Evolutionary conservation across 2,797 vertebrate genomes (phyloP).

Genomic region (Echeneis naucrates): DNA sequence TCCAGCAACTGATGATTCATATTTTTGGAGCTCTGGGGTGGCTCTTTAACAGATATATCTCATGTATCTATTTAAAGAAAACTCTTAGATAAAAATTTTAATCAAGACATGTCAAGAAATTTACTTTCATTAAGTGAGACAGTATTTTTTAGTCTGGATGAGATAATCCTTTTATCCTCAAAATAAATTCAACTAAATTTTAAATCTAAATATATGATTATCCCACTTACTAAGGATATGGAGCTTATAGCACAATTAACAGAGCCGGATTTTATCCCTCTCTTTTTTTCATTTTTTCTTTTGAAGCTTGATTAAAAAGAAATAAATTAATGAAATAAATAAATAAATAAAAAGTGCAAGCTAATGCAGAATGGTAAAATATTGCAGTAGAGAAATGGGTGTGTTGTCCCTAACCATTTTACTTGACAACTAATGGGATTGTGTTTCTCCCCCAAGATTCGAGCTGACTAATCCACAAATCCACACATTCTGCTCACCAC

Average conservation of each 20-base stretch:
- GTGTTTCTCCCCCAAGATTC: too few relatives aligned
- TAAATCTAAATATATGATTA: conserved; percentile 42
- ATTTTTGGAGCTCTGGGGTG: conserved; percentile 12
- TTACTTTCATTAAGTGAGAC: conserved; percentile 21
- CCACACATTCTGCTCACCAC: not conserved
- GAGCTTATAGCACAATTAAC: conserved; percentile 41
- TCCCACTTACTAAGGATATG: conserved; percentile 24
- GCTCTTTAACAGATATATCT: conserved; percentile 13
- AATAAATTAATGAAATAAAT: conserved; percentile 22
- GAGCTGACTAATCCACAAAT: conserved; percentile 30
- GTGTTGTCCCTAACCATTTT: conserved; percentile 45
- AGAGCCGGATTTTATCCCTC: conserved; percentile 19
- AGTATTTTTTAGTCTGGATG: conserved; percentile 7
- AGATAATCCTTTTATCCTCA: conserved; percentile 41
- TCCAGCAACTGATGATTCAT: not conserved
- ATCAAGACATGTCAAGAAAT: conserved; percentile 15
- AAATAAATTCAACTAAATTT: conserved; percentile 35
- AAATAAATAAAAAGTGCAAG: too few relatives aligned
- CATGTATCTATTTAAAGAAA: conserved; percentile 30
- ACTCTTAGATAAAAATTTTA: conserved; percentile 1
- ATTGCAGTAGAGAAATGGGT: conserved; percentile 28
- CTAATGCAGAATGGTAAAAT: conserved; percentile 23
- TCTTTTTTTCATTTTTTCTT: conserved; percentile 21
- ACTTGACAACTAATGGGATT: conserved; percentile 61
- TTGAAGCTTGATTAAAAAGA: conserved; percentile 33